Conservation (phyloP, 2,888 invertebrate species). For the Temnothorax unifasciatus region DNA sequence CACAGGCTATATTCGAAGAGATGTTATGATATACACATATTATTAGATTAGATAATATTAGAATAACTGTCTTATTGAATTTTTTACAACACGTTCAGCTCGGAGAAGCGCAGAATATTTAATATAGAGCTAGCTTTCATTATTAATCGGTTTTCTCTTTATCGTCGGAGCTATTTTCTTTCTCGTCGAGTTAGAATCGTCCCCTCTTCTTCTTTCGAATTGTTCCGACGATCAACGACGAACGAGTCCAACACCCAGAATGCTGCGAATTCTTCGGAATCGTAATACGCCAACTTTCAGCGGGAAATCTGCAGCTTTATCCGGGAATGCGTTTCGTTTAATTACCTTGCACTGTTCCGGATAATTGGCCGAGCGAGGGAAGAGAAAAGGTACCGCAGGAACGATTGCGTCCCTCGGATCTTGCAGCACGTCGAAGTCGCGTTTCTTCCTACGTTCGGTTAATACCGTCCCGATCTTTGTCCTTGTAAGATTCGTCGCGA, state of each 20-base stretch:
- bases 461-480: slow-evolving; percentile 60
- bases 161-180: not conserved
- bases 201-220: not conserved
- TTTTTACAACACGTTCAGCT: not conserved
- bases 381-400: not conserved
- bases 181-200: not conserved
- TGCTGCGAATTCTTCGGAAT: slow-evolving; percentile 45
- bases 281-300: slow-evolving; percentile 58
- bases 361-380: slow-evolving; percentile 58
- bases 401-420: slow-evolving; percentile 55
- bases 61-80: not conserved
- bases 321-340: slow-evolving; percentile 64
- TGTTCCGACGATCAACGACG: slow-evolving; percentile 25
- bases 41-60: not conserved
- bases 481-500: slow-evolving; percentile 12
- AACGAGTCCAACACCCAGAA: not conserved
- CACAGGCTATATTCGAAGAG: not conserved
- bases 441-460: slow-evolving; percentile 55
- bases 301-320: slow-evolving; percentile 61
- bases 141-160: not conserved
- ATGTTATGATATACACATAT: not conserved
- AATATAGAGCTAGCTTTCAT: not conserved
- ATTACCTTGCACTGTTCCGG: slow-evolving; percentile 57
- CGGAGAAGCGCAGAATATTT: not conserved
- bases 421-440: slow-evolving; percentile 55